Evolutionary conservation across 2,797 vertebrate genomes (phyloP).

Genomic region (Coregonus ussuriensis): DNA sequence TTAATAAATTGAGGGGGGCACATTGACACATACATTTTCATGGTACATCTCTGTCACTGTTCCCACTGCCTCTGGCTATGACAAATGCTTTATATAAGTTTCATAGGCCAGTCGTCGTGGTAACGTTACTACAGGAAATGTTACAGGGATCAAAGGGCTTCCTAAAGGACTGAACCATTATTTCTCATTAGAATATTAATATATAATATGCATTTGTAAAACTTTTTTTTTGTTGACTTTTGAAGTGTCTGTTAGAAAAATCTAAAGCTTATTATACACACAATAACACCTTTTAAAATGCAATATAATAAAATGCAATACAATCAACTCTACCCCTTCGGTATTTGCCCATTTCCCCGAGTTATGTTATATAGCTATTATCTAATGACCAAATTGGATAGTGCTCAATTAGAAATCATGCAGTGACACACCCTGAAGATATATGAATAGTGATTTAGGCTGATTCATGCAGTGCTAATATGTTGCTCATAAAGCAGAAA

Average conservation of each 20-base stretch:
- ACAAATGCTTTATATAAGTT: slow-evolving; percentile 69
- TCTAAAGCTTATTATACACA: neutral
- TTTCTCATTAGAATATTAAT: slow-evolving; percentile 46
- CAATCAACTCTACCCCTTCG: neutral
- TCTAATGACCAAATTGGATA: slow-evolving; percentile 1
- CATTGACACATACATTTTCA: slow-evolving; percentile 83
- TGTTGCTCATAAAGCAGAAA: neutral
- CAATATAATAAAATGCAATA: neutral
- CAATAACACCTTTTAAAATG: neutral
- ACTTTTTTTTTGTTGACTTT: slow-evolving; percentile 28
- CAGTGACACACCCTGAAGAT: slow-evolving; percentile 13
- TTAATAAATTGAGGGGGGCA: slow-evolving; percentile 85
- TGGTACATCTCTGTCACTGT: slow-evolving; percentile 81
- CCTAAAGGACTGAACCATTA: slow-evolving; percentile 32
- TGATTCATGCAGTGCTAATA: slow-evolving; percentile 2
- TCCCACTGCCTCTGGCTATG: slow-evolving; percentile 77
- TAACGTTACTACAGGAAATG: slow-evolving; percentile 45
- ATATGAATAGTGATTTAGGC: neutral
- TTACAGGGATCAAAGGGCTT: slow-evolving; percentile 59
- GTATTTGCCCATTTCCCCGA: neutral
- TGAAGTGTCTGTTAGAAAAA: slow-evolving; percentile 38
- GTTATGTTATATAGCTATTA: neutral
- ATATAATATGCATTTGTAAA: slow-evolving; percentile 12
- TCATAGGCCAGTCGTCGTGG: slow-evolving; percentile 30
- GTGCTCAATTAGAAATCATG: neutral